A percentile compares a stretch with the other conserved stretches of the same genome.
phyloP scores from a whole-genome alignment of 2,113 vertebrate genomes.

The Eidolon helvum region DNA sequence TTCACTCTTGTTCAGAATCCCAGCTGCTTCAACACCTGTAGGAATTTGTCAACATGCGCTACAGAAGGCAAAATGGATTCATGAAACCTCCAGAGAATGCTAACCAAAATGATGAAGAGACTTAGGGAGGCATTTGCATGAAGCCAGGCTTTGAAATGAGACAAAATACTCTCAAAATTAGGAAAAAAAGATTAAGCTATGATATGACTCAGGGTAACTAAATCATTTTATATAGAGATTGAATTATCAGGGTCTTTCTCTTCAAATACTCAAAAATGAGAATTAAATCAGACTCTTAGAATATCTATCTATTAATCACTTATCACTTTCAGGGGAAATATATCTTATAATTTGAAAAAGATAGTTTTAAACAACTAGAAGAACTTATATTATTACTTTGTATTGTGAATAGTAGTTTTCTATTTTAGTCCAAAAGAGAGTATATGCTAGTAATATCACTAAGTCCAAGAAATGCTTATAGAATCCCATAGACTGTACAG shows the following conservation, averaged over 20 bases:
- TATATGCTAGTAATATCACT: not conserved
- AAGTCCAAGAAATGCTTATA: not conserved
- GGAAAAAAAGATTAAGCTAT: not conserved
- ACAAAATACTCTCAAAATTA: not conserved
- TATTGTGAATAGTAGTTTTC: not conserved
- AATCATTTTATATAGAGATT: not conserved
- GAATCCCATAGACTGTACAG: not conserved
- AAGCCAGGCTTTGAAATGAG: not conserved
- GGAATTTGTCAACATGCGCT: not conserved
- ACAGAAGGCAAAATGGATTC: not conserved
- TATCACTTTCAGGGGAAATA: not conserved
- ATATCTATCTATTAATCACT: not conserved
- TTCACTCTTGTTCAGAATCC: not conserved
- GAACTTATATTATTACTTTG: not conserved
- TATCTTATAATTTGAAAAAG: not conserved
- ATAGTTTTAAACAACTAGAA: not conserved
- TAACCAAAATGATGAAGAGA: not conserved
- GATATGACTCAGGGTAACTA: not conserved
- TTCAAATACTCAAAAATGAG: not conserved
- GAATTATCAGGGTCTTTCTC: not conserved
- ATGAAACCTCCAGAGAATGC: not conserved
- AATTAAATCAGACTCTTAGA: not conserved
- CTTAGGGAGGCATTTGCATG: not conserved
- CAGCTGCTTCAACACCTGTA: constrained; percentile 20
- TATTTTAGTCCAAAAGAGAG: not conserved